Percentiles rank a stretch among this genome's conserved stretches.
Conservation (phyloP, 1,140 invertebrate genomes). For the Carposina sasakii region DNA sequence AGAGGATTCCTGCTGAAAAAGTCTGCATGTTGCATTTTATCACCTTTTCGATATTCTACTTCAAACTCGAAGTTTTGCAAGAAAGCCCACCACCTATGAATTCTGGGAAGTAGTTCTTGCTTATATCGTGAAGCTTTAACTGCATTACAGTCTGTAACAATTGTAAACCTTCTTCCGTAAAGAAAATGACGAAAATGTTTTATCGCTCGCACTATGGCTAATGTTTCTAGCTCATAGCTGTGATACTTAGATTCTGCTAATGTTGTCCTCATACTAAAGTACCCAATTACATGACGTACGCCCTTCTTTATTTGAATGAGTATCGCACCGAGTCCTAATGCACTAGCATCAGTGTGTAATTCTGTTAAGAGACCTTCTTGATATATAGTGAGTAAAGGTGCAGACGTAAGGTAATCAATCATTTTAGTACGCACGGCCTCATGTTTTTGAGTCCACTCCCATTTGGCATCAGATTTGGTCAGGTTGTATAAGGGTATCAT, state of each 20-base stretch:
- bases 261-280: neutral
- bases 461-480: slow-evolving; percentile 5
- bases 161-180: neutral
- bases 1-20: slow-evolving; percentile 23
- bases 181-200: slow-evolving; percentile 9
- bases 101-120: slow-evolving; percentile 14
- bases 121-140: slow-evolving; percentile 20
- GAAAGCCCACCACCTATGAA: slow-evolving; percentile 14
- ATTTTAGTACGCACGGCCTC: slow-evolving; percentile 7
- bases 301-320: neutral
- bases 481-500: slow-evolving; percentile 27
- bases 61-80: slow-evolving; percentile 21
- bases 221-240: slow-evolving; percentile 1
- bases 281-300: neutral
- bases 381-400: slow-evolving; percentile 39
- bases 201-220: slow-evolving; percentile 1
- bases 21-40: slow-evolving; percentile 17
- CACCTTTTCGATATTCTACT: slow-evolving; percentile 16
- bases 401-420: slow-evolving; percentile 1
- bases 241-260: neutral
- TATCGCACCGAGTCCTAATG: neutral
- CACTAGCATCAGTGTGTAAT: slow-evolving; percentile 15
- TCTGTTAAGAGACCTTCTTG: slow-evolving; percentile 26
- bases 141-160: slow-evolving; percentile 23
- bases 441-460: slow-evolving; percentile 12